Evolutionary conservation across 2,113 vertebrate species (phyloP).

Genomic region (Catagonus wagneri): DNA sequence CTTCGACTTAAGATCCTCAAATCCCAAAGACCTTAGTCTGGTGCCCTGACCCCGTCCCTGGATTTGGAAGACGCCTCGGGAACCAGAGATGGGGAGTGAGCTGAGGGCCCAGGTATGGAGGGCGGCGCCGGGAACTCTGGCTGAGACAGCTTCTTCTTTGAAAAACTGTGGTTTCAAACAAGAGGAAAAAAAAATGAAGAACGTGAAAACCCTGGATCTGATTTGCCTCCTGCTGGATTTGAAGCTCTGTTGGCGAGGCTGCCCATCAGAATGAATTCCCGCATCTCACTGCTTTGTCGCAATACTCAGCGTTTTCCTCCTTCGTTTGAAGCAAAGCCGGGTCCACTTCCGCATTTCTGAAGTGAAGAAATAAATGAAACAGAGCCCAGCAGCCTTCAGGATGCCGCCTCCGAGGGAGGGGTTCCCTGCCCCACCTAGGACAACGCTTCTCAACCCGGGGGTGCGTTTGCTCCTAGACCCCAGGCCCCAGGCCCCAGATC

Average conservation of each 20-base stretch:
- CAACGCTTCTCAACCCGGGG: not conserved
- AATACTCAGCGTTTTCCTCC: not conserved
- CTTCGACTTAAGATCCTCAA: not conserved
- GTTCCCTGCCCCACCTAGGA: not conserved
- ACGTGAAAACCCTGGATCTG: not conserved
- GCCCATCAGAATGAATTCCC: not conserved
- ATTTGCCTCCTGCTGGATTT: not conserved
- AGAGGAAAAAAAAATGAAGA: not conserved
- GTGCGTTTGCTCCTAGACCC: no score
- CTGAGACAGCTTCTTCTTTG: not conserved
- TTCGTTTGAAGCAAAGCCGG: not conserved
- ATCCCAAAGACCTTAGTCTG: not conserved
- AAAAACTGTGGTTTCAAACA: slow-evolving; percentile 3
- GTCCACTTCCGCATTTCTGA: not conserved
- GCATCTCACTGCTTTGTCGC: not conserved
- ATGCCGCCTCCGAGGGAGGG: not conserved
- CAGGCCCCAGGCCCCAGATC: not conserved
- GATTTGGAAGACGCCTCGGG: not conserved
- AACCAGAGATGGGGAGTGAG: not conserved
- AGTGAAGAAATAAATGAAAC: no score
- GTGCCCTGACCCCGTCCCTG: not conserved
- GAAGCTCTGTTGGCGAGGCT: not conserved
- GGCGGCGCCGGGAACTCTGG: not conserved
- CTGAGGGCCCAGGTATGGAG: no score
- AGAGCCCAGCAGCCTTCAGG: not conserved